These are phyloP conservation scores for Parapristionchus giblindavisi DNA, from an alignment of 2,888 invertebrate genomes.

Conservation along the genomic window DNA sequence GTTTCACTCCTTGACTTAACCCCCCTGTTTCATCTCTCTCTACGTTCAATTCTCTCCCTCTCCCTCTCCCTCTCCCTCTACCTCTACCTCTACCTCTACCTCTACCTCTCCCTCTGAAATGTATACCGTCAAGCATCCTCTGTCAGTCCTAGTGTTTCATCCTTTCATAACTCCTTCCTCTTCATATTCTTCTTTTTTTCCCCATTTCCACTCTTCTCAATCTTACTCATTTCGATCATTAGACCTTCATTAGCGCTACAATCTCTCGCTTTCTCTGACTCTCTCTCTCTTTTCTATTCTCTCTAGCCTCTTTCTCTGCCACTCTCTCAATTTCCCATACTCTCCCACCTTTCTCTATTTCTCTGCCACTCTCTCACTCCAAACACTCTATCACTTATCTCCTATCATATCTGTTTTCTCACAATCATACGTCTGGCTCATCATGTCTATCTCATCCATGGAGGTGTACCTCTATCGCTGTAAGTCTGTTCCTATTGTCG, in stretches of 20 bases:
- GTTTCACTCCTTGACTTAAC: too few species aligned
- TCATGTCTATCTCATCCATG: neutral
- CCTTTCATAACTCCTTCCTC: too few species aligned
- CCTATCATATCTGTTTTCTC: neutral
- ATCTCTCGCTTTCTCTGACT: neutral
- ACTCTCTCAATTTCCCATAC: neutral
- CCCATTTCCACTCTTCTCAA: neutral
- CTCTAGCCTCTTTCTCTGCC: neutral
- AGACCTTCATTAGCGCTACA: neutral
- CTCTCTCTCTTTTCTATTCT: neutral
- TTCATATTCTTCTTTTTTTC: conserved; percentile 6
- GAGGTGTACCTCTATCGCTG: too few species aligned
- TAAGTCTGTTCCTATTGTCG: too few species aligned
- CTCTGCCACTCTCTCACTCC: neutral
- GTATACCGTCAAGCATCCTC: too few species aligned
- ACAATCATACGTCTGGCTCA: neutral
- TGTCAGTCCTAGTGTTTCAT: too few species aligned
- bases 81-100: too few species aligned
- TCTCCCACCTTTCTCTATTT: neutral
- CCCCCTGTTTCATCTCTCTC: too few species aligned
- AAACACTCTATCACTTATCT: neutral
- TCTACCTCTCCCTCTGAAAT: too few species aligned
- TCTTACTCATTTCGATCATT: conserved; percentile 2
- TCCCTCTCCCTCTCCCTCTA: too few species aligned
- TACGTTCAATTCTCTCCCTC: too few species aligned